phyloP scores from a whole-genome alignment of 2,888 invertebrate genomes.

The Blastobasis lacticolella region DNA sequence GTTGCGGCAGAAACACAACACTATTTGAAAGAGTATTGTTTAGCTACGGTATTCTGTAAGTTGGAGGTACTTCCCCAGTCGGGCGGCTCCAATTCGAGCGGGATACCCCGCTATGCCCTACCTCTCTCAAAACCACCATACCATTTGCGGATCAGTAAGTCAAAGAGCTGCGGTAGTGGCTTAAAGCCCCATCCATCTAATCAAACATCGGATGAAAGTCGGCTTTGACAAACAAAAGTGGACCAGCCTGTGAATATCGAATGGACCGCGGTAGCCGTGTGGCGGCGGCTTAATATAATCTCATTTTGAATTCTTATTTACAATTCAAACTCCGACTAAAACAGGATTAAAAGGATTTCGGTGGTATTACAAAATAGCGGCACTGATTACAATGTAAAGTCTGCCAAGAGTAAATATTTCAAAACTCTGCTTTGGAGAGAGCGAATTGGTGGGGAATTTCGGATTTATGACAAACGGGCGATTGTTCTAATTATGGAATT shows the following conservation, averaged over 20 bases:
- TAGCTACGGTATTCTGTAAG: too few species aligned
- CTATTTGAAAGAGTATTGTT: too few species aligned
- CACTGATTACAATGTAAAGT: slow-evolving; percentile 29
- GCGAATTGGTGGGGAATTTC: neutral
- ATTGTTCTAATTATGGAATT: neutral
- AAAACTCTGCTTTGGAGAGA: neutral
- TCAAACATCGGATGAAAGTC: neutral
- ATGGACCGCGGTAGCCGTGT: neutral
- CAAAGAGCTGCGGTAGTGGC: neutral
- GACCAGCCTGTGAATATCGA: neutral
- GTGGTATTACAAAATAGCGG: slow-evolving; percentile 24
- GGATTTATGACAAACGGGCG: neutral
- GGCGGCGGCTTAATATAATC: slow-evolving; percentile 1
- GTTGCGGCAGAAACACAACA: too few species aligned
- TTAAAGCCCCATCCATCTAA: neutral
- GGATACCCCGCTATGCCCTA: too few species aligned
- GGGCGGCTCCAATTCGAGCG: too few species aligned
- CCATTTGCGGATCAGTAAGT: too few species aligned
- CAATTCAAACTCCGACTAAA: slow-evolving; percentile 26
- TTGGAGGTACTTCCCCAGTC: too few species aligned
- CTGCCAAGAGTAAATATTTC: slow-evolving; percentile 21
- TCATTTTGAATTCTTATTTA: slow-evolving; percentile 27
- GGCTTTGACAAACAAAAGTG: neutral
- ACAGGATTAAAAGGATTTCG: slow-evolving; percentile 35
- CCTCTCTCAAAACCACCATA: too few species aligned